phyloP scores from a whole-genome alignment of 2,113 vertebrate genomes.

The Myodes glareolus region DNA sequence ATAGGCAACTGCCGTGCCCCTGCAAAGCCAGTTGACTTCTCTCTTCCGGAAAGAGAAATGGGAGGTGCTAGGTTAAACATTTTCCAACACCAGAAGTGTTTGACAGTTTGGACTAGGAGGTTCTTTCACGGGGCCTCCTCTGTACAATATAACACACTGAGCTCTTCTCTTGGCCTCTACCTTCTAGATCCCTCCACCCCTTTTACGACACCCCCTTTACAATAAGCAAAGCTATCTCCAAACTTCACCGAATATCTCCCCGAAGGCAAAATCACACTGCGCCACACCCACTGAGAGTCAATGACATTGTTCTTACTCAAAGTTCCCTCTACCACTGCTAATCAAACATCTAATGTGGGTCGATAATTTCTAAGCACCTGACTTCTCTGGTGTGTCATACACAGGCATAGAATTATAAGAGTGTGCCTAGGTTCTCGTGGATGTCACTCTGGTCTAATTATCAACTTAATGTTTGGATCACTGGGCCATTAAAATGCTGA shows the following conservation, averaged over 20 bases:
- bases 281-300: background rate
- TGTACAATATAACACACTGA: background rate
- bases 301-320: background rate
- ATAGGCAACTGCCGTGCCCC: background rate
- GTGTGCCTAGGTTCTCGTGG: constrained; percentile 36
- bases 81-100: background rate
- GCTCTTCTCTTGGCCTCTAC: background rate
- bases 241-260: background rate
- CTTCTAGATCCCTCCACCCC: no score
- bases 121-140: background rate
- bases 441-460: constrained; percentile 74
- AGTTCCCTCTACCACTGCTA: background rate
- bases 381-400: constrained; percentile 56
- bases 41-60: background rate
- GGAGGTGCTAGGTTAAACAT: no score
- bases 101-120: no score
- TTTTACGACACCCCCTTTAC: background rate
- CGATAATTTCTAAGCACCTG: background rate
- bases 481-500: constrained; percentile 74
- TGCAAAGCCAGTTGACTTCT: background rate
- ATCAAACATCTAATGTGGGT: background rate
- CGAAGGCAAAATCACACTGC: background rate
- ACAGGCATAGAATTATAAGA: constrained; percentile 51
- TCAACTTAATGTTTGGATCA: constrained; percentile 77
- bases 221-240: background rate